Conservation (phyloP, 2,113 vertebrate genomes). For the Muntiacus muntjak region DNA sequence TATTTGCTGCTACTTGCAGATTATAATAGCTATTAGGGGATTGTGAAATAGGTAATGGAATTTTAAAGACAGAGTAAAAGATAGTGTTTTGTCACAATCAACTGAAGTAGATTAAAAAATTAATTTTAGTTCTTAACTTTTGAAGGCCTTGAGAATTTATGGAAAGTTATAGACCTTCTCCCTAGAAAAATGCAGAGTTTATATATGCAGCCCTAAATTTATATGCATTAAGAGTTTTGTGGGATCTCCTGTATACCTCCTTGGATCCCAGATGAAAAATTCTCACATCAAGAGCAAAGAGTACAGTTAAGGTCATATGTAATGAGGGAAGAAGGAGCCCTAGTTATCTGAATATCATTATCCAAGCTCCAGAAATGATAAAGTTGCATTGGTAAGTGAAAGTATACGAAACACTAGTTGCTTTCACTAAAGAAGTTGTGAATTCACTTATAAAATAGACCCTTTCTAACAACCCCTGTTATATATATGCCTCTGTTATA, state of each 20-base stretch:
- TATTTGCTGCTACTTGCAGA: not conserved
- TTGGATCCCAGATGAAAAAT: not conserved
- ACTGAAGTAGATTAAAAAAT: not conserved
- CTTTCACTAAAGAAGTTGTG: not conserved
- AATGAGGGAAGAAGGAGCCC: not conserved
- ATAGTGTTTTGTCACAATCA: not conserved
- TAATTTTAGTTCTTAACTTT: not conserved
- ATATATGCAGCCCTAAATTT: not conserved
- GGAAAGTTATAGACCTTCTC: not conserved
- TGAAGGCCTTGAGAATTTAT: not conserved
- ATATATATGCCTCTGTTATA: not conserved
- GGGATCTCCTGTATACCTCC: not conserved
- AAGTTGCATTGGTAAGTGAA: not conserved
- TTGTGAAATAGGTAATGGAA: not conserved
- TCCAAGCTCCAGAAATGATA: not conserved
- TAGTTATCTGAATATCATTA: not conserved
- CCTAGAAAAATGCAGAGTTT: not conserved
- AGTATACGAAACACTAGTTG: not conserved
- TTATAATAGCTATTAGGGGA: not conserved
- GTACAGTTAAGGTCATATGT: not conserved
- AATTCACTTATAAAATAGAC: not conserved
- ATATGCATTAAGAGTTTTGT: not conserved
- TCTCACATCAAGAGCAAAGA: not conserved
- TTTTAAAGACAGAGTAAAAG: not conserved
- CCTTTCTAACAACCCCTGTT: not conserved